These are phyloP conservation scores for Aphrophora alni DNA, from an alignment of 2,888 invertebrate species.

Conservation along the genomic window DNA sequence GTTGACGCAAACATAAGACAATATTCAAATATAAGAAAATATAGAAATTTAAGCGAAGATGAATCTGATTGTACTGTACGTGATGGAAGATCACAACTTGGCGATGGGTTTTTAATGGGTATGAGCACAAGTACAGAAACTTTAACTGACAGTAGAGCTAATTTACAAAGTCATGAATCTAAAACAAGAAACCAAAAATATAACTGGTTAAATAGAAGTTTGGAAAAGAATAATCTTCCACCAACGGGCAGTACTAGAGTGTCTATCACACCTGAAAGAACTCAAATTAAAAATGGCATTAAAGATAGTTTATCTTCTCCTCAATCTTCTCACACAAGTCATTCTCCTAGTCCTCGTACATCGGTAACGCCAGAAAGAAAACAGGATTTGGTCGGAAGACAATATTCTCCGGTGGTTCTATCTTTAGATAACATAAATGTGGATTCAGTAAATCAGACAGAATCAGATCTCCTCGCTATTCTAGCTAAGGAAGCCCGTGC, in stretches of 20 bases:
- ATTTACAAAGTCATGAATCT: constrained; percentile 18
- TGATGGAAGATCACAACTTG: constrained; percentile 23
- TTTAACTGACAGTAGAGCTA: constrained; percentile 54
- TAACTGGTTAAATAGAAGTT: background rate
- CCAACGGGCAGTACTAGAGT: constrained; percentile 14
- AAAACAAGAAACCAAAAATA: background rate
- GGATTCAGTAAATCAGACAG: background rate
- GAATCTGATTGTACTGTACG: constrained; percentile 37
- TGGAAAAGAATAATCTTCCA: background rate
- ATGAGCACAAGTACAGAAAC: constrained; percentile 54
- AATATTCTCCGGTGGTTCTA: background rate
- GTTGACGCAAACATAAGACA: background rate
- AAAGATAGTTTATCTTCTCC: background rate
- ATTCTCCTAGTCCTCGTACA: background rate
- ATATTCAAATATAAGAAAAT: constrained; percentile 49
- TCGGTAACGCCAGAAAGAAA: background rate
- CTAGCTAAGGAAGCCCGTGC: constrained; percentile 78
- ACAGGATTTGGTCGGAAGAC: background rate
- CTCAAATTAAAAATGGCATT: constrained; percentile 40
- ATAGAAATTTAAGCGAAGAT: constrained; percentile 23
- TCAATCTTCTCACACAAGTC: background rate
- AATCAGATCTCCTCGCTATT: constrained; percentile 64
- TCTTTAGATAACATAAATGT: background rate
- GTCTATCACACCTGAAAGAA: constrained; percentile 46
- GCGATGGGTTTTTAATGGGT: constrained; percentile 24